phyloP scores from a whole-genome alignment of 1,140 invertebrate species.

The Pinna nobilis region DNA sequence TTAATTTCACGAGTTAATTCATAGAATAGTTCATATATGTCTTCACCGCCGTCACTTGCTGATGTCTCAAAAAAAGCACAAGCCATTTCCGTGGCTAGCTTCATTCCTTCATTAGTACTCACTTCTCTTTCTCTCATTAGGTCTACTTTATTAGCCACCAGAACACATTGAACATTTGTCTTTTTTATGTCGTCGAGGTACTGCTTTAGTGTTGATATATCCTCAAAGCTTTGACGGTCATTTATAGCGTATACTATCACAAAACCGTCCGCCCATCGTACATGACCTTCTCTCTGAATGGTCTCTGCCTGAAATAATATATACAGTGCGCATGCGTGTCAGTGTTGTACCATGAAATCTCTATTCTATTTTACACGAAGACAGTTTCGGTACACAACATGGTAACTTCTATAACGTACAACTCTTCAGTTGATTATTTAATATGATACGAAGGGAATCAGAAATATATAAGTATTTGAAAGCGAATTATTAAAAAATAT shows the following conservation, averaged over 20 bases:
- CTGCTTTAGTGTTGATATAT: conserved; percentile 81
- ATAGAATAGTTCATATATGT: conserved; percentile 67
- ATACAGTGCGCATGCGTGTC: too few species aligned
- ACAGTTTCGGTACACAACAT: too few species aligned
- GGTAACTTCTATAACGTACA: too few species aligned
- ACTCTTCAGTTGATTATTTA: too few species aligned
- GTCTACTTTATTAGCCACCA: conserved; percentile 93
- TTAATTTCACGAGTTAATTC: conserved; percentile 72
- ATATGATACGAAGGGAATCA: too few species aligned
- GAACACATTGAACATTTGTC: conserved; percentile 78
- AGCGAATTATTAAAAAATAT: not conserved
- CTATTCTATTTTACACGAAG: too few species aligned
- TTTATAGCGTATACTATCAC: conserved; percentile 94
- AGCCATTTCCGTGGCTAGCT: conserved; percentile 83
- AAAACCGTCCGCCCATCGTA: conserved; percentile 91
- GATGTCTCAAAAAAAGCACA: conserved; percentile 91
- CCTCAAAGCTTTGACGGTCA: conserved; percentile 87
- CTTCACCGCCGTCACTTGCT: conserved; percentile 85
- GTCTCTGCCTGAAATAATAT: conserved; percentile 61
- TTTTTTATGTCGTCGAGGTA: conserved; percentile 82
- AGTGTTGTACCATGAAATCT: too few species aligned
- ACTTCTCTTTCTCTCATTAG: conserved; percentile 93
- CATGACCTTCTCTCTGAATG: conserved; percentile 83
- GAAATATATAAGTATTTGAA: not conserved
- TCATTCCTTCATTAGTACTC: conserved; percentile 87